Base-by-base conservation (phyloP, 2,113 vertebrate genomes). In the Rhynchomys soricoides region DNA sequence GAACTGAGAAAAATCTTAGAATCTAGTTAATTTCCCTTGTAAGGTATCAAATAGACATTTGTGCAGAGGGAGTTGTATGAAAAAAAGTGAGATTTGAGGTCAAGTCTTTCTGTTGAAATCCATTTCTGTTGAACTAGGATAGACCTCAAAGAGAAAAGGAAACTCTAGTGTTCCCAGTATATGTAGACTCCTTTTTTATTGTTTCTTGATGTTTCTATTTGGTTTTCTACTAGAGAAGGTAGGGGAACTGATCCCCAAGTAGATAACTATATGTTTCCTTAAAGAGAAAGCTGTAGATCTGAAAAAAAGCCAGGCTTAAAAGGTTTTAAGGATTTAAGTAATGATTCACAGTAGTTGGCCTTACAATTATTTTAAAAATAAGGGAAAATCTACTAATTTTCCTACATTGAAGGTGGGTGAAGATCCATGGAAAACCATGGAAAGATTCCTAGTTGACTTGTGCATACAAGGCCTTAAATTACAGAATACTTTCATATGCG, bases 281-380 rank as follows among this genome's bases (percentile, higher is more conserved):
- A 91, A 93, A 91, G 17, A 91, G 9, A 45, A 96, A 95, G 29
- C 31, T 34, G 17, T 70, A 71, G 88, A 83, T 31, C 29, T 70
- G 62, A 48, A 91, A 82, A 82, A 77, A 43, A 83, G 37, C 4
- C 59, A 95, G n/a, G 2, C 21, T 59, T 87, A 48, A 95, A 81
- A 40, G 48, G 2, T 13, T 70, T 22, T 21, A 21, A 57, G 17
- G 57, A 57, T 75, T 90, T 34, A 81, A 86, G 17, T 43, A 93
- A 37, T 90, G 9, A 52, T 90, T 88, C 45, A 70, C 16, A 88
- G 77, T 11, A 91, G 37, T 19, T 71, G 22, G 50, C 88, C 37
- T 88, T 15, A 48, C 74, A 48, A 71, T 73, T 83, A 31, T 85
- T 31, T 70, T 86, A 87, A 95, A 93, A 90, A 70, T 90, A 7